Evolutionary conservation across 2,797 vertebrate species (phyloP).

Genomic region (Microchirus variegatus): DNA sequence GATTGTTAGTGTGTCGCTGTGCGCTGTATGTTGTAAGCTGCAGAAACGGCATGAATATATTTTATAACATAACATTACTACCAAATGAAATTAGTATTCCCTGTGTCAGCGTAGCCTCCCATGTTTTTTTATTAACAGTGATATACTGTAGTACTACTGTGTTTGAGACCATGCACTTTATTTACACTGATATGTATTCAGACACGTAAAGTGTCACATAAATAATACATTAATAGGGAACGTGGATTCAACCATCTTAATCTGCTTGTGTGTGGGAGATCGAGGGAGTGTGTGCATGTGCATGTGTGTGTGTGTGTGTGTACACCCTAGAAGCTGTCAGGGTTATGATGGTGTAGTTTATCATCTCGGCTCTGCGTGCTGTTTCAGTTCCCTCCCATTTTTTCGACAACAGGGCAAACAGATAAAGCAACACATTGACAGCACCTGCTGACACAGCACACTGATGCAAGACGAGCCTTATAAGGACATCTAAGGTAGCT

Average conservation of each 20-base stretch:
- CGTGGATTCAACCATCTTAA: not conserved
- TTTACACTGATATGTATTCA: too few relatives aligned
- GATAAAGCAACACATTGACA: conserved; percentile 21
- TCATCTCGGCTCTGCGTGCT: conserved; percentile 30
- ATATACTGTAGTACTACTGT: not conserved
- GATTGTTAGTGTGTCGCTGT: too few relatives aligned
- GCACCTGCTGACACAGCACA: conserved; percentile 38
- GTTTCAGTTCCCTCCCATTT: conserved; percentile 23
- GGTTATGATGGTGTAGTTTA: conserved; percentile 42
- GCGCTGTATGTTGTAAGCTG: too few relatives aligned
- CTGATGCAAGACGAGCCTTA: conserved; percentile 25
- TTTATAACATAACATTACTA: not conserved
- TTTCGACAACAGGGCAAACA: conserved; percentile 33
- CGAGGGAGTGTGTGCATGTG: not conserved
- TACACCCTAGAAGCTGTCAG: conserved; percentile 17
- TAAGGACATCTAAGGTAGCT: conserved; percentile 8
- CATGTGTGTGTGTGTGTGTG: not conserved
- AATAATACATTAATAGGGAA: not conserved
- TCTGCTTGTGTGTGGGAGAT: too few relatives aligned
- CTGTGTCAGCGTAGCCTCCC: not conserved
- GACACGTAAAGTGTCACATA: not conserved
- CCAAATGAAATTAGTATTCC: not conserved
- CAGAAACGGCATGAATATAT: too few relatives aligned
- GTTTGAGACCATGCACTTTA: too few relatives aligned
- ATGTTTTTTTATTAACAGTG: conserved; percentile 5